Evolutionary conservation across 1,140 invertebrate species (phyloP).

Genomic region (Liolophura sinensis): DNA sequence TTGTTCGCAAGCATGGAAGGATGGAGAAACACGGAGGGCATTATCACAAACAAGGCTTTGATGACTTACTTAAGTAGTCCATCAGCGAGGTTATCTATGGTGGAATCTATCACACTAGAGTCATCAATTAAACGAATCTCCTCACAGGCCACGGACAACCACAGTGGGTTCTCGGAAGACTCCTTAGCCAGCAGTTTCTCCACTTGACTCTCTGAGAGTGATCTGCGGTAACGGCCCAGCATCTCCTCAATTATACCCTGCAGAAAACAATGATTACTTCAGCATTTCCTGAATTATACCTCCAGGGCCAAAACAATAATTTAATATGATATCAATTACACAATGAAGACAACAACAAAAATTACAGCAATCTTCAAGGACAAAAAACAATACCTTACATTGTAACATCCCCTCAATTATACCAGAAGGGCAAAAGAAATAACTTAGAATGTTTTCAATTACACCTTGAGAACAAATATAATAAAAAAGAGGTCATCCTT

Average conservation of each 20-base stretch:
- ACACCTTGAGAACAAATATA: too few relatives aligned
- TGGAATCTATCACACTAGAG: slow-evolving; percentile 30
- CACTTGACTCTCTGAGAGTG: slow-evolving; percentile 31
- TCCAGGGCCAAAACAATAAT: not conserved
- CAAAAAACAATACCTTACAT: too few relatives aligned
- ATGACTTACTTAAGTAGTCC: slow-evolving; percentile 44
- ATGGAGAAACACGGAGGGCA: too few relatives aligned
- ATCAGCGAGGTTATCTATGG: slow-evolving; percentile 41
- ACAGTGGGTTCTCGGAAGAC: slow-evolving; percentile 53
- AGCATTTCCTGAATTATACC: not conserved
- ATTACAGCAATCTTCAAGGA: too few relatives aligned
- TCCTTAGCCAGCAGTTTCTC: slow-evolving; percentile 37
- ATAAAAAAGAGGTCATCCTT: too few relatives aligned
- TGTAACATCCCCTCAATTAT: too few relatives aligned
- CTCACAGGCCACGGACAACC: slow-evolving; percentile 57
- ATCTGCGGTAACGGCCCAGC: slow-evolving; percentile 26
- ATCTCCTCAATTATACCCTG: slow-evolving; percentile 36
- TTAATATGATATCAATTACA: not conserved
- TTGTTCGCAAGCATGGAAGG: too few relatives aligned
- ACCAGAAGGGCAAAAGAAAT: too few relatives aligned
- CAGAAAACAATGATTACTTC: slow-evolving; percentile 1
- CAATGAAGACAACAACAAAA: too few relatives aligned
- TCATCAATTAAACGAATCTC: slow-evolving; percentile 45
- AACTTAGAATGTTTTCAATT: too few relatives aligned
- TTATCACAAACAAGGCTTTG: too few relatives aligned